These are phyloP conservation scores for Platysteira castanea DNA, from an alignment of 2,113 vertebrate species.

Conservation along the genomic window DNA sequence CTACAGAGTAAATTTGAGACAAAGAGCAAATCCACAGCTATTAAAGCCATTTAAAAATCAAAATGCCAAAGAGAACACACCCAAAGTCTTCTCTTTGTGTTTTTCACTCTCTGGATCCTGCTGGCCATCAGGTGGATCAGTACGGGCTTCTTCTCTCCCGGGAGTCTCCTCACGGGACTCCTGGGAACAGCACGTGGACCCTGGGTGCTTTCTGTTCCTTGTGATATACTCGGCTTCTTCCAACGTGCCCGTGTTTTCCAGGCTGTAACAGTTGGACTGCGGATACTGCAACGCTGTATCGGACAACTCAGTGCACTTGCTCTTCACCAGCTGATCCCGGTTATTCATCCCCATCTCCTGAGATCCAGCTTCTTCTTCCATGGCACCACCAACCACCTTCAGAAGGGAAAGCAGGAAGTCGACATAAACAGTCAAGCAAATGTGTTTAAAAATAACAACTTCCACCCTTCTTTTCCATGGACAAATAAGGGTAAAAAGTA, in stretches of 20 bases:
- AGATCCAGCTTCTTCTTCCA: constrained; percentile 76
- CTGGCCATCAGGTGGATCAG: constrained; percentile 83
- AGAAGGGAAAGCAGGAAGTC: not conserved
- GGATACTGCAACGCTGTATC: constrained; percentile 64
- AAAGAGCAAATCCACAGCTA: not conserved
- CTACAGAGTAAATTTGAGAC: not conserved
- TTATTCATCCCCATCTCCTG: constrained; percentile 73
- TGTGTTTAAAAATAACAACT: not conserved
- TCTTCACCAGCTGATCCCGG: constrained; percentile 72
- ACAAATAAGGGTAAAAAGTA: not conserved
- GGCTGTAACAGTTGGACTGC: constrained; percentile 66
- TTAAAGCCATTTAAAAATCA: not conserved
- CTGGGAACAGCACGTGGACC: constrained; percentile 64
- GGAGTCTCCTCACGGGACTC: constrained; percentile 85
- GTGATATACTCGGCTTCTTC: constrained; percentile 53
- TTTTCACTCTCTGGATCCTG: constrained; percentile 80
- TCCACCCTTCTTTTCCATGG: not conserved
- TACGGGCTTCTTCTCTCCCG: constrained; percentile 83
- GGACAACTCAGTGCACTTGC: constrained; percentile 24
- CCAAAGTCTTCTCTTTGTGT: constrained; percentile 84
- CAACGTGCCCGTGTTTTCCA: not conserved
- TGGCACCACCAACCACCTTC: constrained; percentile 69
- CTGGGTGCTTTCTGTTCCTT: constrained; percentile 67
- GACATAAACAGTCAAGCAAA: not conserved
- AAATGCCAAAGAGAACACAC: constrained; percentile 56